Evolutionary conservation across 2,888 invertebrate genomes (phyloP), one percentile per base, ranked within the genome.

Genomic region (Scaptomyza parva): DNA sequence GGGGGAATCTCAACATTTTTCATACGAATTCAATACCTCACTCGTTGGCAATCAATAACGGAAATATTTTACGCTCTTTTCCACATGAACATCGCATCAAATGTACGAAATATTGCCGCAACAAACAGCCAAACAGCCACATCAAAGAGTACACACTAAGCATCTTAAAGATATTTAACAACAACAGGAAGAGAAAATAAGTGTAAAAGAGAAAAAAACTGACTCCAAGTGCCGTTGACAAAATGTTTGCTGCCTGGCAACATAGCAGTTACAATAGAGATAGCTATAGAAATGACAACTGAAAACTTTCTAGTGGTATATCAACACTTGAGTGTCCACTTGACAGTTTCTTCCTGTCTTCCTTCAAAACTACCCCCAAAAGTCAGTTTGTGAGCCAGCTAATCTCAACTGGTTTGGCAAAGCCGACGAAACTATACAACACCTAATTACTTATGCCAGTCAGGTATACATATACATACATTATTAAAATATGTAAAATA

Each of bases 241-340:
- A 39, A 8, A 64, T 48, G 51, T 39, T 47, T 17, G 72, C 51
- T 67, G 77, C 61, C 44, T 24, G 40, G 76, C 72, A 71, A 76
- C 72, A 11, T 28, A 44, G 7, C 8, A 18, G 14, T 14, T 2
- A 33, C 1, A 28, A 9, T 3, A 12, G 30, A 30, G 12, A 48
- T 48, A 26, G 51, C 52, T 37, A 55, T 37, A 40, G 47, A 37
- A 62, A 72, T 37, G 43, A 30, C 33, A 72, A 58, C 76, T 44
- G 43, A 44, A 66, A 66, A 54, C 33, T 37, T 17, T 67, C 44
- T 41, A 76, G 77, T 76, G 58, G 39, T 52, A 59, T 62, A 55
- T 67, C 72, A 74, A 76, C 73, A 77, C 67, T 71, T 62, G 33
- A 72, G 30, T 14, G 41, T 22, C 30, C 35, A 57, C 45, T 73